Evolutionary conservation across 2,113 vertebrate genomes (phyloP), one percentile per base, ranked within the genome.

Genomic region (Nicator chloris): DNA sequence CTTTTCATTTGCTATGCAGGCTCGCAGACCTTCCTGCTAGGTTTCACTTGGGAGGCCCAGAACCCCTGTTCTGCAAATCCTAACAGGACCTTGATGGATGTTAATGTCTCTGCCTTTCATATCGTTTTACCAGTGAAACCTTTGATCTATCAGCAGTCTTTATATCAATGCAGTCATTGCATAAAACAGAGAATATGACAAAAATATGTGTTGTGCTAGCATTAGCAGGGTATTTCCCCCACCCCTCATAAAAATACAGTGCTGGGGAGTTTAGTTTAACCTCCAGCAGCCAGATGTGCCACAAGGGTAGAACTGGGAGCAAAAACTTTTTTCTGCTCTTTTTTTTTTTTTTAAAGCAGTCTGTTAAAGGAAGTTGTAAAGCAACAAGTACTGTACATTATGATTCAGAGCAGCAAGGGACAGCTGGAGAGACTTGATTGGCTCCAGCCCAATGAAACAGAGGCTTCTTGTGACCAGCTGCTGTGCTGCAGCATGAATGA

Each of bases 11-110:
- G 93, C 95, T 96, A 97, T 97, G 92, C 93, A 96, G 92, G 91
- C 94, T 97, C 81, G 54, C 97, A 97, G 94, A 97, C 96, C 82
- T 98, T 98, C 97, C 97, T 98, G 98, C 98, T 98, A 98, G 97
- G 97, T 98, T 98, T 98, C 97, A 97, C 97, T 98, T 98, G 98
- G 97, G 98, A 98, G 98, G 98, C 98, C 98, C 98, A 97, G 96
- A 98, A 98, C 96, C 98, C 97, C 98, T 98, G 97, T 97, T 98
- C 97, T 98, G 98, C 97, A 98, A 98, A 98, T 98, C 98, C 98
- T 98, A 98, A 98, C 98, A 98, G 98, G 98, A 98, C 97, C 97
- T 98, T 98, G 98, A 98, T 98, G 98, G 98, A 98, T 98, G 98
- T 98, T 98, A 98, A 98, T 98, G 98, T 97, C 84, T 98, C 97